phyloP scores from a whole-genome alignment of 2,113 vertebrate genomes.

The Cyanoramphus novaezelandiae region DNA sequence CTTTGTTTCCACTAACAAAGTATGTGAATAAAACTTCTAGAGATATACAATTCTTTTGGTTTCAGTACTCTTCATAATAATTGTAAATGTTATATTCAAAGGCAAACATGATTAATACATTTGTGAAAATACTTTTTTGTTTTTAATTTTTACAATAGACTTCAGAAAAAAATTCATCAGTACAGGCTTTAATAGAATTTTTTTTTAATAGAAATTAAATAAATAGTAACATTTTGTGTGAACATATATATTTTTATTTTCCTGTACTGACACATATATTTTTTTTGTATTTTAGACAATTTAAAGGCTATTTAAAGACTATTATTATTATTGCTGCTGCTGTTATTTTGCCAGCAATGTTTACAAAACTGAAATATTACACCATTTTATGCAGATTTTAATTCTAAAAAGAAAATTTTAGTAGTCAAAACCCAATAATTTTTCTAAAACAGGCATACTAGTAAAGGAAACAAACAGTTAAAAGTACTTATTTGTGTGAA shows the following conservation, averaged over 20 bases:
- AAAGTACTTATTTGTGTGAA: background rate
- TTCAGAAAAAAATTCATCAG: background rate
- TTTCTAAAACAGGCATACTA: background rate
- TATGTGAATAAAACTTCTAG: background rate
- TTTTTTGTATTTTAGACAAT: background rate
- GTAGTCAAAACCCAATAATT: rapidly evolving
- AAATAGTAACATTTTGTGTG: background rate
- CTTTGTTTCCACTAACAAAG: background rate
- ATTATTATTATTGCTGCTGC: background rate
- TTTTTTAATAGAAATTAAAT: background rate
- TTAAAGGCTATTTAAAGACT: background rate
- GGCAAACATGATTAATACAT: background rate
- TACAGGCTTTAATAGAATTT: background rate
- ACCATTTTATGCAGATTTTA: background rate
- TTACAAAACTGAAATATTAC: background rate
- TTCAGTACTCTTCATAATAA: background rate
- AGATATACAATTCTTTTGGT: background rate
- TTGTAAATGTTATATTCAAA: background rate
- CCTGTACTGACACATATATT: background rate
- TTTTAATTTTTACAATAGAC: background rate
- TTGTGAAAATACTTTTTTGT: background rate
- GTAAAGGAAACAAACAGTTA: background rate
- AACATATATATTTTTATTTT: background rate
- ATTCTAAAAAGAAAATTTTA: background rate
- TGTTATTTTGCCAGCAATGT: background rate